phyloP scores from a whole-genome alignment of 2,888 invertebrate genomes.

The Synergus itoensis region DNA sequence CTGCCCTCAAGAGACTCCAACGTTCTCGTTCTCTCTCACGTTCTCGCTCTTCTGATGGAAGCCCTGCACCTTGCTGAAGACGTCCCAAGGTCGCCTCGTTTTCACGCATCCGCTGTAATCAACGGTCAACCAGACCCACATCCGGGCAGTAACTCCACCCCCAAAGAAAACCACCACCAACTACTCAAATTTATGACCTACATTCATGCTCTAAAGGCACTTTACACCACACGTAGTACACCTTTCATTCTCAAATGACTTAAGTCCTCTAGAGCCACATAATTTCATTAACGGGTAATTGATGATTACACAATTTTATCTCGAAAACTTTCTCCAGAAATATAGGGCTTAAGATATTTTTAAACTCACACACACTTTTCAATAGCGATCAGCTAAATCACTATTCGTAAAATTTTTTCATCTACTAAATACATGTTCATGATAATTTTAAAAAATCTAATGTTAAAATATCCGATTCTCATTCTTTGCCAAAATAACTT shows the following conservation, averaged over 20 bases:
- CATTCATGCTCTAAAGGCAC: not conserved
- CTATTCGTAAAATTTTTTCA: not conserved
- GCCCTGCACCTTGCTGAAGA: conserved; percentile 91
- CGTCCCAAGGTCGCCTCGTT: conserved; percentile 88
- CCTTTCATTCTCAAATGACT: not conserved
- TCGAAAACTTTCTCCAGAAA: no score
- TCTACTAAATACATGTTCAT: no score
- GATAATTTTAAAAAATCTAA: no score
- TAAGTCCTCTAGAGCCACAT: no score
- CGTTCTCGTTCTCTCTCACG: conserved; percentile 91
- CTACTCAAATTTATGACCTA: conserved; percentile 46
- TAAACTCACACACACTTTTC: not conserved
- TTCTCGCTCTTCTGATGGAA: conserved; percentile 90
- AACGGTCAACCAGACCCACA: conserved; percentile 74
- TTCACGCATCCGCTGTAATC: conserved; percentile 87
- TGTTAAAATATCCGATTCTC: no score
- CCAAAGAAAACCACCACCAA: conserved; percentile 70
- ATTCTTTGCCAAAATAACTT: no score
- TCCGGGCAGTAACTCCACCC: conserved; percentile 75
- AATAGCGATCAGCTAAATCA: not conserved
- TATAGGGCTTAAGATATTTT: no score
- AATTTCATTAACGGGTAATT: no score
- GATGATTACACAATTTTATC: no score
- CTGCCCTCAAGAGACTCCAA: conserved; percentile 92
- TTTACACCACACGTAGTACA: not conserved